These are phyloP conservation scores for Percina caprodes DNA, from an alignment of 2,113 vertebrate species.

Conservation along the genomic window DNA sequence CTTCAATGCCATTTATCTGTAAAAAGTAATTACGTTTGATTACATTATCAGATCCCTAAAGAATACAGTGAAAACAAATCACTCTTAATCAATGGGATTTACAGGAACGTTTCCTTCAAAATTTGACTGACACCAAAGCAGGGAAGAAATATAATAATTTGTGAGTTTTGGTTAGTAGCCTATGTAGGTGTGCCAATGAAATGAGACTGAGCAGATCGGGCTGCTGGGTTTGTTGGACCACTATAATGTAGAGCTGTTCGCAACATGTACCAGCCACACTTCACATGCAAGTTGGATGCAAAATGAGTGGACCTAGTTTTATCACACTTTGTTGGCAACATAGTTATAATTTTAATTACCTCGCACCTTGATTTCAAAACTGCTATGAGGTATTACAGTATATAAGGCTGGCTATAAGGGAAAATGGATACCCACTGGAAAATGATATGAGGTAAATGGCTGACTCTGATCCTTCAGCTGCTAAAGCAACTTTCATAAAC, in stretches of 20 bases:
- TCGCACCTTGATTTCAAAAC: constrained; percentile 57
- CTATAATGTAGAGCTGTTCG: constrained; percentile 57
- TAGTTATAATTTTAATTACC: constrained; percentile 44
- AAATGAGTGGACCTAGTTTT: constrained; percentile 46
- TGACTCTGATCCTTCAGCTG: neutral
- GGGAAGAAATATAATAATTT: constrained; percentile 33
- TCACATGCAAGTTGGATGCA: constrained; percentile 57
- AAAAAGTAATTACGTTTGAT: constrained; percentile 42
- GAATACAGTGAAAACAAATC: constrained; percentile 30
- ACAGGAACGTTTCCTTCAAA: constrained; percentile 48
- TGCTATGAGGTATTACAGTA: constrained; percentile 42
- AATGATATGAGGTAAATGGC: constrained; percentile 36
- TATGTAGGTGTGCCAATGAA: constrained; percentile 49
- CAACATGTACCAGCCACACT: constrained; percentile 58
- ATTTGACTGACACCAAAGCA: constrained; percentile 27
- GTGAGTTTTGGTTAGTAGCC: constrained; percentile 31
- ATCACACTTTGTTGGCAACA: constrained; percentile 42
- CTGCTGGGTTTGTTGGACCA: constrained; percentile 57
- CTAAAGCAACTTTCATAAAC: neutral
- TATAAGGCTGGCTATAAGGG: constrained; percentile 74
- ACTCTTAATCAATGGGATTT: constrained; percentile 30
- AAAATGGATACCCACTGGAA: constrained; percentile 76
- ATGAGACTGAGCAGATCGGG: constrained; percentile 64
- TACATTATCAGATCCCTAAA: constrained; percentile 11
- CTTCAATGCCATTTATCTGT: constrained; percentile 15